Evolutionary conservation across 2,888 invertebrate species (phyloP).

Genomic region (Enchytraeus crypticus): DNA sequence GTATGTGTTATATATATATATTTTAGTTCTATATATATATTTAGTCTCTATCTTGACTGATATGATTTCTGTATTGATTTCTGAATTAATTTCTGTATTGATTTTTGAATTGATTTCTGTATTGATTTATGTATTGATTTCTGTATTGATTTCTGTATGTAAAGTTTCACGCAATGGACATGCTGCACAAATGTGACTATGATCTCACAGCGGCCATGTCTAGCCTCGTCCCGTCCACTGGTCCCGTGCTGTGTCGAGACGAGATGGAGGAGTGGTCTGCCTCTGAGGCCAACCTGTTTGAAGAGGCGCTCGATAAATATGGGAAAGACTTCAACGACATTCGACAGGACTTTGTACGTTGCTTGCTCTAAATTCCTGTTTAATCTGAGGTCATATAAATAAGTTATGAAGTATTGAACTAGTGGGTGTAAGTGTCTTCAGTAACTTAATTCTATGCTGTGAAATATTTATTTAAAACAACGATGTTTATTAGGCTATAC

Average conservation of each 20-base stretch:
- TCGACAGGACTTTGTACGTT: slow-evolving; percentile 87
- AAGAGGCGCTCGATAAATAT: slow-evolving; percentile 78
- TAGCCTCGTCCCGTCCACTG: slow-evolving; percentile 84
- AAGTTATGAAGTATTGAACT: no score
- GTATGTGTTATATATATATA: no score
- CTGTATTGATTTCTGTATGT: background rate
- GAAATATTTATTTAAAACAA: no score
- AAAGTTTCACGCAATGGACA: slow-evolving; percentile 1
- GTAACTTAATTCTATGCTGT: no score
- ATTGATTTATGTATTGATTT: background rate
- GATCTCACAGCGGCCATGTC: slow-evolving; percentile 82
- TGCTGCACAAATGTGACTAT: slow-evolving; percentile 65
- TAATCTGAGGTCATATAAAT: no score
- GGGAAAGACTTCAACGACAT: slow-evolving; percentile 99
- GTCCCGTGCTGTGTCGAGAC: slow-evolving; percentile 83
- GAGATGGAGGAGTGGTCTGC: slow-evolving; percentile 99
- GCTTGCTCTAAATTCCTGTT: no score
- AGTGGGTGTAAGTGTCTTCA: no score
- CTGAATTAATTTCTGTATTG: background rate
- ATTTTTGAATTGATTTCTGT: background rate
- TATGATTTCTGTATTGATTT: background rate
- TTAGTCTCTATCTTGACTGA: background rate
- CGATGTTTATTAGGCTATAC: no score
- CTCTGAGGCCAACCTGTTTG: slow-evolving; percentile 95
- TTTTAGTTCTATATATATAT: no score